Evolutionary conservation across 1,140 invertebrate species (phyloP).

Genomic region (Portunus trituberculatus): DNA sequence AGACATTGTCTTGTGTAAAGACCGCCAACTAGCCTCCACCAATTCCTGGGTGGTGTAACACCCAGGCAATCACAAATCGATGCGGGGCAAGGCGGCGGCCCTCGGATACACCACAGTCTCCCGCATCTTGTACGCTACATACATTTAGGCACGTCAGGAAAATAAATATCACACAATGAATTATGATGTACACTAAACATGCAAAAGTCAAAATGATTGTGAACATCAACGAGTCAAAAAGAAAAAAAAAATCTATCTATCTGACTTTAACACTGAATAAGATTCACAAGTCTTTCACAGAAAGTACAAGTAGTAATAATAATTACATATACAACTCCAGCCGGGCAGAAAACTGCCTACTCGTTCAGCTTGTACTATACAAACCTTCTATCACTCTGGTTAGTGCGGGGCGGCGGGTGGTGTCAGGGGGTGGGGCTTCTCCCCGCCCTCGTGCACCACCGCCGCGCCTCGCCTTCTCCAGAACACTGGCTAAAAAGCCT

Average conservation of each 20-base stretch:
- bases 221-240: not conserved
- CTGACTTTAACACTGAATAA: not conserved
- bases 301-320: slow-evolving; percentile 72
- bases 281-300: slow-evolving; percentile 61
- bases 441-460: not conserved
- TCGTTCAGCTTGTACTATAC: slow-evolving; percentile 72
- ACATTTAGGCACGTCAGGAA: no score
- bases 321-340: slow-evolving; percentile 63
- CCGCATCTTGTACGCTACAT: no score
- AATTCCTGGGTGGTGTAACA: no score
- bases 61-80: no score
- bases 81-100: no score
- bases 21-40: no score
- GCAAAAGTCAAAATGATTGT: not conserved
- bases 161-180: not conserved
- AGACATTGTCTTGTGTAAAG: no score
- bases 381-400: slow-evolving; percentile 66
- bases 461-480: slow-evolving; percentile 50
- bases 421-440: not conserved
- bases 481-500: slow-evolving; percentile 57
- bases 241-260: not conserved
- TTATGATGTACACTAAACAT: not conserved
- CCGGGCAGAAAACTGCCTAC: slow-evolving; percentile 72
- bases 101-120: no score
- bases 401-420: slow-evolving; percentile 17